These are phyloP conservation scores for Cheiracanthium punctorium DNA, from an alignment of 2,888 invertebrate genomes.

Conservation along the genomic window DNA sequence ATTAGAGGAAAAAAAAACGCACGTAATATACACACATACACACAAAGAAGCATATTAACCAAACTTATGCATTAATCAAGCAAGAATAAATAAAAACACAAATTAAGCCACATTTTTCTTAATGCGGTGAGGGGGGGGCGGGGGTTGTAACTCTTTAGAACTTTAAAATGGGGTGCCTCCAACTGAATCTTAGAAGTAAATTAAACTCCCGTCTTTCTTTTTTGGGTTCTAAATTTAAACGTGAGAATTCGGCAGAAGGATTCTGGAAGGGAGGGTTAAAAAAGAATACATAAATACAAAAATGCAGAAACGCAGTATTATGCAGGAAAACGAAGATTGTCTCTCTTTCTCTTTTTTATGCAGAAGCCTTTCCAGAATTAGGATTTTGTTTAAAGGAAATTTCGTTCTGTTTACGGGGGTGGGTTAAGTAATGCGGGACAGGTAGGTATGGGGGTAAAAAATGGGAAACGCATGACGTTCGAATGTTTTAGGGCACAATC, in stretches of 20 bases:
- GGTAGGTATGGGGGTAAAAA: no score
- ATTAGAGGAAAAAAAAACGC: not conserved
- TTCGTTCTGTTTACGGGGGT: conserved; percentile 9
- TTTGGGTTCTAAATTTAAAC: conserved; percentile 55
- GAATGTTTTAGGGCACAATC: no score
- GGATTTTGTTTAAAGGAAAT: conserved; percentile 13
- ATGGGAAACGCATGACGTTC: no score
- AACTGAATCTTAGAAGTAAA: conserved; percentile 40
- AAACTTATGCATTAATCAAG: conserved; percentile 35
- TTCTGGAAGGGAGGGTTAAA: conserved; percentile 24
- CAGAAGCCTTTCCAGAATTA: not conserved
- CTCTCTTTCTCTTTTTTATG: not conserved
- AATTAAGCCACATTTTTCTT: conserved; percentile 6
- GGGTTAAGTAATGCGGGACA: not conserved
- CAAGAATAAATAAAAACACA: conserved; percentile 29
- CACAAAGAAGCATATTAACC: conserved; percentile 15
- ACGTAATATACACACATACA: no score
- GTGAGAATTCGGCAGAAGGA: conserved; percentile 50
- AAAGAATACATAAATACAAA: conserved; percentile 41
- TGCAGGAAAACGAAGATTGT: conserved; percentile 1
- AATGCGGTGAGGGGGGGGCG: no score
- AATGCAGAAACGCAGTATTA: conserved; percentile 18
- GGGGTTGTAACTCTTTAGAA: conserved; percentile 24
- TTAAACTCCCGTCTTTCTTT: conserved; percentile 28
- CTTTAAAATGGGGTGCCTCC: conserved; percentile 7